These are phyloP conservation scores for Cryptomyrus ogoouensis DNA, from an alignment of 2,113 vertebrate species.

Conservation along the genomic window DNA sequence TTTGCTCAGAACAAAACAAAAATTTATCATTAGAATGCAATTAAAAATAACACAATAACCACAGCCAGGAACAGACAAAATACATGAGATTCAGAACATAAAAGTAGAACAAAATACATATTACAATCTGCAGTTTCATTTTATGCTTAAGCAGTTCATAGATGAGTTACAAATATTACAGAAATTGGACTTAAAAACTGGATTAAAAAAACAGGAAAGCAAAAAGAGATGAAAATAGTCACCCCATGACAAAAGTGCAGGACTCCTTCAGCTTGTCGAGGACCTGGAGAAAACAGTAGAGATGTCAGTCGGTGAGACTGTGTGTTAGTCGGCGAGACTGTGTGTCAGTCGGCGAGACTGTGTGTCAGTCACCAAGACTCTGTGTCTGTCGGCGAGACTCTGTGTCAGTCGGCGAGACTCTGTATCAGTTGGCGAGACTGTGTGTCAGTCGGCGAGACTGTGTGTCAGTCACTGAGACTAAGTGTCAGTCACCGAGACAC, in stretches of 20 bases:
- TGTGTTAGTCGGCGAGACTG: too few species aligned
- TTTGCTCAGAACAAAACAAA: too few species aligned
- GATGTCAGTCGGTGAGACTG: background rate
- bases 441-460: too few species aligned
- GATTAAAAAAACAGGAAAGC: background rate
- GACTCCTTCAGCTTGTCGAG: constrained; percentile 90
- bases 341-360: background rate
- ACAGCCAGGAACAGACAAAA: background rate
- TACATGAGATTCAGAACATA: background rate
- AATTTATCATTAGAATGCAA: too few species aligned
- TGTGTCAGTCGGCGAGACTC: too few species aligned
- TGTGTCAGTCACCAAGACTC: too few species aligned
- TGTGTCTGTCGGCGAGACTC: too few species aligned
- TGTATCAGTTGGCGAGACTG: background rate
- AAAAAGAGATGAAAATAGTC: constrained; percentile 36
- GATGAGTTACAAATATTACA: background rate
- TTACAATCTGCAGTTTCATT: background rate
- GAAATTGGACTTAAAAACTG: background rate
- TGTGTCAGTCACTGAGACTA: too few species aligned
- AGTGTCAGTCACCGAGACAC: too few species aligned
- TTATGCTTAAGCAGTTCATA: background rate
- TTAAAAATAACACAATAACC: background rate
- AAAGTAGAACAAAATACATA: constrained; percentile 8
- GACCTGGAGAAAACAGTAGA: constrained; percentile 61
- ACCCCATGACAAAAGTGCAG: constrained; percentile 91